Conservation (phyloP, 2,797 vertebrate species). For the Hafferia zeledoni region DNA sequence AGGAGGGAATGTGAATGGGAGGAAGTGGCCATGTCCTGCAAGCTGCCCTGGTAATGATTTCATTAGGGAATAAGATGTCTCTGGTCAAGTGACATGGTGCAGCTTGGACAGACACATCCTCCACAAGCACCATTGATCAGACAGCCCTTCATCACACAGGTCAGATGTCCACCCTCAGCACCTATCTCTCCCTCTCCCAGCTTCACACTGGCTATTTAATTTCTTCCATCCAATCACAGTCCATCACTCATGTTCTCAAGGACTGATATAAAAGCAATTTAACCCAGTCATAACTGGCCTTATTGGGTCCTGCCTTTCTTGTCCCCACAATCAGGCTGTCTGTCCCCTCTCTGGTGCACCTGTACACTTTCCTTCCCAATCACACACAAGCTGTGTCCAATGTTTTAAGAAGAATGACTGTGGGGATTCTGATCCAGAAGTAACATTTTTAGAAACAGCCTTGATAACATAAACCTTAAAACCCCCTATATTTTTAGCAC, state of each 20-base stretch:
- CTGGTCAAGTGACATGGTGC: neutral
- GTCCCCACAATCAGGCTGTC: rapidly evolving
- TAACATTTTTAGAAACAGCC: neutral
- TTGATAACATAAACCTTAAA: neutral
- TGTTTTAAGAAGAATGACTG: neutral
- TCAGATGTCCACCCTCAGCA: neutral
- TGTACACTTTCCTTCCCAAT: neutral
- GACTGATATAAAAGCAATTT: neutral
- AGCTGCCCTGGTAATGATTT: neutral
- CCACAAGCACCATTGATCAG: neutral
- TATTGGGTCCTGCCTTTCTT: neutral
- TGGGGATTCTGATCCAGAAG: neutral
- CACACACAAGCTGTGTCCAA: neutral
- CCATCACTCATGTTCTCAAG: neutral
- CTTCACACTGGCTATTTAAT: neutral
- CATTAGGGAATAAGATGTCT: neutral
- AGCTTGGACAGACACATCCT: neutral
- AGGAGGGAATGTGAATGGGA: neutral
- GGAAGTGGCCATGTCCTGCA: neutral
- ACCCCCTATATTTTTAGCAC: neutral
- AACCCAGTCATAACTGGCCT: neutral
- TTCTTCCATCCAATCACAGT: neutral
- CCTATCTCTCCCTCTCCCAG: neutral
- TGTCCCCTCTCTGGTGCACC: neutral
- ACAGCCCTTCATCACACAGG: neutral